Evolutionary conservation across 2,888 invertebrate species (phyloP), one percentile per base, ranked within the genome.

Genomic region (Cheilosia vulpina): DNA sequence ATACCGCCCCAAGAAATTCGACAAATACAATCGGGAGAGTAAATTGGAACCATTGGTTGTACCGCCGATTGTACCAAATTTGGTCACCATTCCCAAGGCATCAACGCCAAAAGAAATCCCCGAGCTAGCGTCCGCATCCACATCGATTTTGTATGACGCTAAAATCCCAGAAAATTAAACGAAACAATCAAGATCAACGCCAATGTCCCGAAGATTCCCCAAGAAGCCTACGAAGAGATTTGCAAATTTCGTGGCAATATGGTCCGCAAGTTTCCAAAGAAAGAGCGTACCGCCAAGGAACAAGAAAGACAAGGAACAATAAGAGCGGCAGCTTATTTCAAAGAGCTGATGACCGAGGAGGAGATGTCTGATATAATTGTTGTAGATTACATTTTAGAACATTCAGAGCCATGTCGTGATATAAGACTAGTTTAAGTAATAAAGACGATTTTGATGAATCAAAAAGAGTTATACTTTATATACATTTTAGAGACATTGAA

Each of bases 251-350:
- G 90, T 43, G 89, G 88, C 2, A 91, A 91, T 19, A 91, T 91
- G 91, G 91, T 91, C 1, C 85, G 91, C 0, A 88, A 89, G 9
- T 91, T 91, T 63, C 91, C 91, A 0, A 91, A 91, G 52, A 90
- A 89, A 34, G 90, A 91, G 65, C 90, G 91, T 6, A 87, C 89
- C 2, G 88, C 89, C 24, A 91, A 90, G 76, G 91, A 91, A 62
- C 91, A 91, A 78, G 91, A 91, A 65, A 88, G 91, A 1, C 38
- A 82, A 82, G 2, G 7, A 72, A 87, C 89, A 2, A 87, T 90
- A 77, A 85, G 91, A 5, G 88, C 89, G 4, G 81, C 88, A 0
- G 89, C 87, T 15, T 91, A 90, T 57, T 87, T 90, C 38, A 88
- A 89, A n/a, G 88, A 89, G 57, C 75, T 91, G 43, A 88, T 88